Percentiles rank a stretch among this genome's conserved stretches.
Conservation (phyloP, 1,140 invertebrate genomes). For the Archivesica marissinica region DNA sequence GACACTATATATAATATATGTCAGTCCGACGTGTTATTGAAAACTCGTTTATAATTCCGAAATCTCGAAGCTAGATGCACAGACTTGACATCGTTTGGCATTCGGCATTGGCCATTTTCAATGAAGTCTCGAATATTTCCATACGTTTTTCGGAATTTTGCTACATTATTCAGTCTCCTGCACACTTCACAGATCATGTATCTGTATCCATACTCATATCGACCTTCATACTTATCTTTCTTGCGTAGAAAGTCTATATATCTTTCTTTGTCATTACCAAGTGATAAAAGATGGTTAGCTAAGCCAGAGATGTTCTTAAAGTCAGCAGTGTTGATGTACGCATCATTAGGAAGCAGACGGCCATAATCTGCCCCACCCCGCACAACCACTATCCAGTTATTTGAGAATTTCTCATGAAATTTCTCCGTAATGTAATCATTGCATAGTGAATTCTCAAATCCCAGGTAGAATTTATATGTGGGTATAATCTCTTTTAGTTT, state of each 20-base stretch:
- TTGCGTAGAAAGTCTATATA: not conserved
- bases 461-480: constrained; percentile 11
- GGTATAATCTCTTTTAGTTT: not conserved
- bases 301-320: not conserved
- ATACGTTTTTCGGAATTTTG: not conserved
- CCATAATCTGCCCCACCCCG: constrained; percentile 25
- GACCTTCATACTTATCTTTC: constrained; percentile 5
- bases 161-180: constrained; percentile 8
- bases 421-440: constrained; percentile 46
- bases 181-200: constrained; percentile 2
- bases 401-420: not conserved
- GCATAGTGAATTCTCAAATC: constrained; percentile 29
- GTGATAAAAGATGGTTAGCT: not conserved
- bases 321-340: constrained; percentile 20
- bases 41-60: not conserved
- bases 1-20: no score
- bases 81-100: not conserved
- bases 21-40: no score
- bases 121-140: constrained; percentile 1
- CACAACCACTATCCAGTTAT: constrained; percentile 5
- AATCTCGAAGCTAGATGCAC: not conserved
- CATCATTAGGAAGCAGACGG: not conserved
- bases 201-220: not conserved
- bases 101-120: constrained; percentile 19
- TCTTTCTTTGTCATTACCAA: constrained; percentile 1